Evolutionary conservation across 92 coral and sea anemone genomes (phyloP), one percentile per base, ranked within the genome.

Genomic region (Phenganax marumi): DNA sequence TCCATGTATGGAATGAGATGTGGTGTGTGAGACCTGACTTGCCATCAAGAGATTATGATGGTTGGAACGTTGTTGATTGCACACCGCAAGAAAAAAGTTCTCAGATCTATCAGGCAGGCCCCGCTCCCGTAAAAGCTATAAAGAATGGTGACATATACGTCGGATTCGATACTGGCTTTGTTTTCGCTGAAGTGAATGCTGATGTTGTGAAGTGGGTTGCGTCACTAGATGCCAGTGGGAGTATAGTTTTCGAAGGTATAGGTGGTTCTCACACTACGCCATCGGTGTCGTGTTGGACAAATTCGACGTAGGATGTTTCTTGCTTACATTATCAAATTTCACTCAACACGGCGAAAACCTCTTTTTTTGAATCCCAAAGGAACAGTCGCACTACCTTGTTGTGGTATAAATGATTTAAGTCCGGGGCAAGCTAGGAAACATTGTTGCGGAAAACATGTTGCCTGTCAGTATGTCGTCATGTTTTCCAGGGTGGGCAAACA

Each of bases 1-100:
- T 87, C 81, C 97, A 93, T 70, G 97, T 93, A n/a, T 93, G 97
- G 97, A 93, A 93, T 81, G 97, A 93, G 70, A 86, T 89, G 17
- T 91, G 85, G 83, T 89, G 88, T 68, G 84, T 21, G 63, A 47
- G 83, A 78, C 61, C 61, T 9, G 97, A 92, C 68, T 89, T 91
- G 12, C 91, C 93, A 47, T 10, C 33, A 8, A 84, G 63, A 11
- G 87, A 83, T 0, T 87, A 90, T 63, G 91, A 88, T 57, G 97
- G 97, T 24, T 92, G 97, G 97, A 92, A 92, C 52, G 97, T 89
- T 3, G 88, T 75, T 24, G 97, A 93, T 74, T 90, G 95, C 17
- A 93, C 97, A 12, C 97, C 97, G 23, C 97, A 93, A 82, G 97
- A 93, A 77, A 85, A 86, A 47, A 93, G 97, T 62, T 61, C 60